These are phyloP conservation scores for Sebastes melanostomus DNA, from an alignment of 2,797 vertebrate genomes.

Conservation along the genomic window DNA sequence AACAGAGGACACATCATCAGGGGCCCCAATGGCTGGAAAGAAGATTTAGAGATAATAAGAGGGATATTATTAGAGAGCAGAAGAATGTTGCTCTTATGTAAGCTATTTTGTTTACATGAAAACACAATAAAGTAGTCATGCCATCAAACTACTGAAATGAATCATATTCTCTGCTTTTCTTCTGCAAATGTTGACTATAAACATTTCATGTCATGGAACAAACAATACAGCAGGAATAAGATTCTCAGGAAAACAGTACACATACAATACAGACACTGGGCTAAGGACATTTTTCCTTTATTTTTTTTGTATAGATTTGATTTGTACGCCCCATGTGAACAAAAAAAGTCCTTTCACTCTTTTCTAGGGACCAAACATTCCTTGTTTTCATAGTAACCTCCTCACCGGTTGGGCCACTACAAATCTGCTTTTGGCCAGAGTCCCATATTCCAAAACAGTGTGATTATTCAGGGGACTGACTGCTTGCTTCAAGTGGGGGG, in stretches of 20 bases:
- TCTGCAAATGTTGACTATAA: background rate
- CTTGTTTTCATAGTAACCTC: constrained; percentile 24
- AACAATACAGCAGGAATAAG: background rate
- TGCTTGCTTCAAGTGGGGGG: constrained; percentile 43
- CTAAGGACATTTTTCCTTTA: background rate
- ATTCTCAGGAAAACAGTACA: background rate
- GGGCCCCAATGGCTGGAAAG: constrained; percentile 37
- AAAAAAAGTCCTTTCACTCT: constrained; percentile 7
- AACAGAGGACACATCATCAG: constrained; percentile 37
- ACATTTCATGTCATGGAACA: background rate
- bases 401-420: constrained; percentile 18
- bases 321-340: background rate
- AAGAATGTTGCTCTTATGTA: constrained; percentile 56
- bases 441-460: constrained; percentile 67
- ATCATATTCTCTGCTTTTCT: background rate
- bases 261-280: background rate
- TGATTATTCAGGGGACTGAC: constrained; percentile 55
- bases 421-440: constrained; percentile 52
- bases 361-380: background rate
- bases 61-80: constrained; percentile 63
- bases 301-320: background rate
- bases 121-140: constrained; percentile 26
- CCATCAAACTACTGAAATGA: background rate
- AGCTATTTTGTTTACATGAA: constrained; percentile 46
- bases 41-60: constrained; percentile 64